Percentiles rank a stretch among this genome's conserved stretches.
Evolutionary conservation across 2,797 vertebrate genomes (phyloP).

Genomic region (Rhincodon typus): DNA sequence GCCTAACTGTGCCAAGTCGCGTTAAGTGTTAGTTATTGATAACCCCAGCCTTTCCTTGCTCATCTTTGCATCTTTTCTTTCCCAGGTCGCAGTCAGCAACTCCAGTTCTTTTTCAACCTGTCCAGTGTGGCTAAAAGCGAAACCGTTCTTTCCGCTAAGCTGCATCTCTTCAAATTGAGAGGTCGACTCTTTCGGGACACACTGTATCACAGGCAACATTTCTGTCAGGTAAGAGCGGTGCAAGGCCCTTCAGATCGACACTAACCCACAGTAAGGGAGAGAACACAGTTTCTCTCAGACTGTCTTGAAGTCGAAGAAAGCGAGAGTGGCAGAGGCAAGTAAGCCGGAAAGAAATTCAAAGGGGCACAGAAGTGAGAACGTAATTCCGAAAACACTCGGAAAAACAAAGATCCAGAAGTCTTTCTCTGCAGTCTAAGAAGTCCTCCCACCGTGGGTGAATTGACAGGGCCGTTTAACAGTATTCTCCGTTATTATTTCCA

Average conservation of each 20-base stretch:
- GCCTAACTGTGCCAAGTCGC: not conserved
- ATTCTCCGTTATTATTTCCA: no score
- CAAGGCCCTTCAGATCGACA: not conserved
- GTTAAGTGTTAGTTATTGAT: not conserved
- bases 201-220: constrained; percentile 64
- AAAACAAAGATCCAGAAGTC: no score
- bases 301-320: not conserved
- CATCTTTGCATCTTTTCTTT: not conserved
- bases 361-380: not conserved
- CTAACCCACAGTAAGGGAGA: not conserved
- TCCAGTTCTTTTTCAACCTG: constrained; percentile 73
- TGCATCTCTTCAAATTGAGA: constrained; percentile 79
- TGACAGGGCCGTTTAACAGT: no score
- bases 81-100: constrained; percentile 65
- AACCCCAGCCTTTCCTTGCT: no score
- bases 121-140: constrained; percentile 72
- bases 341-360: not conserved
- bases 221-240: constrained; percentile 58
- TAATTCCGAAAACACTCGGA: not conserved
- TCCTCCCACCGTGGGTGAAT: not conserved
- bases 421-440: not conserved
- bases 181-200: constrained; percentile 46
- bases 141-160: constrained; percentile 75
- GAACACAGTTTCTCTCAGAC: no score
- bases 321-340: not conserved